Evolutionary conservation across 2,797 vertebrate species (phyloP).

Genomic region (Pteropus rufus): DNA sequence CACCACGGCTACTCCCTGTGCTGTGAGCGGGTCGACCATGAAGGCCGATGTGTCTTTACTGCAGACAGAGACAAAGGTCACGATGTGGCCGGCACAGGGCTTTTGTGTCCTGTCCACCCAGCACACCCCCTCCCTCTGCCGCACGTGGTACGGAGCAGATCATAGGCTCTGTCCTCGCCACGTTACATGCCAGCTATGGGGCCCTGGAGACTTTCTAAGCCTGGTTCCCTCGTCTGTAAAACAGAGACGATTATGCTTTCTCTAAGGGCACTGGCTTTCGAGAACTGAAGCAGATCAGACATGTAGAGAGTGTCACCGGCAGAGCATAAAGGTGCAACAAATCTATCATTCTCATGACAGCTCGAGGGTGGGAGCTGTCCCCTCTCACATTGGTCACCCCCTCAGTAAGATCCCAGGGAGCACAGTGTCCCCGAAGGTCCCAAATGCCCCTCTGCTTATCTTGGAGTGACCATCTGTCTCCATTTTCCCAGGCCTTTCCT

Average conservation of each 20-base stretch:
- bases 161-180: background rate
- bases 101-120: background rate
- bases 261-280: background rate
- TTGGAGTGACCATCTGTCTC: too few species aligned
- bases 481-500: background rate
- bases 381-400: too few species aligned
- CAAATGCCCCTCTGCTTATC: background rate
- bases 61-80: background rate
- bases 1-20: constrained; percentile 88
- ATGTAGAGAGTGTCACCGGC: background rate
- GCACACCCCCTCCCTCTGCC: background rate
- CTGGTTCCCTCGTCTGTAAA: background rate
- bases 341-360: background rate
- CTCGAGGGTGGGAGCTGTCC: background rate
- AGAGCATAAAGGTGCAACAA: background rate
- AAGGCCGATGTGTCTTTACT: constrained; percentile 95
- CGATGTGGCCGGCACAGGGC: rapidly evolving
- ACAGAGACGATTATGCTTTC: background rate
- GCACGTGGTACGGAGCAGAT: rapidly evolving
- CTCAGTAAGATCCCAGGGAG: background rate
- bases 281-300: background rate
- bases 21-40: constrained; percentile 86
- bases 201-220: background rate
- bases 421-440: background rate
- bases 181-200: rapidly evolving